Evolutionary conservation across 1,140 invertebrate genomes (phyloP), one percentile per base, ranked within the genome.

Genomic region (Caenorhabditis latens): DNA sequence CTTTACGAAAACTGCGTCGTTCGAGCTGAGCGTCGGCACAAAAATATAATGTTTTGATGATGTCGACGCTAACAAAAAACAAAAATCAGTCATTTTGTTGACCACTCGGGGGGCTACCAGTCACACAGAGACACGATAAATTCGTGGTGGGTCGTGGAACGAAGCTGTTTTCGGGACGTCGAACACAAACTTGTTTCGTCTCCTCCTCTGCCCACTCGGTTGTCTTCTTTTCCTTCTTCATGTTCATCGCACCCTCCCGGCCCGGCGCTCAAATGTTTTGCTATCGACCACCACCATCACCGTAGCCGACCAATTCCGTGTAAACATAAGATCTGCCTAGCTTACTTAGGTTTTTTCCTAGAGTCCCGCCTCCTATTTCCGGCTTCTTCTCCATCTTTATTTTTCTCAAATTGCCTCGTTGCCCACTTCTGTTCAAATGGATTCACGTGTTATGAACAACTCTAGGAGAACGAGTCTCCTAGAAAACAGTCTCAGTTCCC

Each of bases 161-260:
- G 71, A 79, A 79, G 71, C 71, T 79, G 71, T 79, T 79, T 79
- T 79, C 71, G 71, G 71, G 71, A 79, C 71, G 46, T 50, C 71
- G 71, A 79, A 79, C 71, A 79, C 71, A 79, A 79, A 79, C 71
- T 79, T 79, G 71, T 79, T 79, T 79, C 71, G 71, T 79, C 46
- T 79, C 46, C 71, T 50, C 40, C n/a, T 50, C 71, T 50, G 43
- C 11, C 71, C 67, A 19, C 11, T 46, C 21, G 8, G 46, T 79
- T 79, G 71, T 79, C 46, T 79, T 50, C 71, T 42, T 79, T 79
- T 79, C 53, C 71, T 79, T 79, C 71, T 71, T 48, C 65, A 14
- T 16, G 71, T 79, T 79, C 71, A 79, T 79, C 71, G 71, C 71
- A 79, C 46, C 46, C 32, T 32, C 32, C 14, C 42, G 11, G n/a